phyloP scores from a whole-genome alignment of 2,113 vertebrate genomes.

The Coryphaenoides rupestris region DNA sequence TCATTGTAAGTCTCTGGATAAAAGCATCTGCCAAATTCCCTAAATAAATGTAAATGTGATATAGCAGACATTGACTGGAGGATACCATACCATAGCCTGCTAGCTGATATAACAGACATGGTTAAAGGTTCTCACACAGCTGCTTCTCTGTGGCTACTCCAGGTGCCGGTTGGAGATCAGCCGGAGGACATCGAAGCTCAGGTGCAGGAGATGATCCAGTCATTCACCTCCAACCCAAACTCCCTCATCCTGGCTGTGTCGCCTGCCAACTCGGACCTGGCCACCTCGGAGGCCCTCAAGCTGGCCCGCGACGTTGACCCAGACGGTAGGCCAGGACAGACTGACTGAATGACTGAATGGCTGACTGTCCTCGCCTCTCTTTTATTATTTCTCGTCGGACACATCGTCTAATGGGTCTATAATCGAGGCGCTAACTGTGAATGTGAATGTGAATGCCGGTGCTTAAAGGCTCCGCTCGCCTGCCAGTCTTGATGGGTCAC shows the following conservation, averaged over 20 bases:
- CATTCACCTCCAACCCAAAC: constrained; percentile 78
- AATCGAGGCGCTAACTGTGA: too few species aligned
- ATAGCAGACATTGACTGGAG: too few species aligned
- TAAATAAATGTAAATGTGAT: too few species aligned
- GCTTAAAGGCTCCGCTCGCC: too few species aligned
- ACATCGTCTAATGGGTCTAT: not conserved
- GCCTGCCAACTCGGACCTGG: constrained; percentile 79
- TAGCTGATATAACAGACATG: too few species aligned
- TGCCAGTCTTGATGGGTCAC: too few species aligned
- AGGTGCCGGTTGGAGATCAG: constrained; percentile 80
- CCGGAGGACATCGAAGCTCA: constrained; percentile 76
- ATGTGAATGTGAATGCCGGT: too few species aligned
- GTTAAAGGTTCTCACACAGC: not conserved
- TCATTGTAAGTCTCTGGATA: too few species aligned
- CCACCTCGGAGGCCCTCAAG: constrained; percentile 77
- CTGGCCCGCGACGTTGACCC: constrained; percentile 77
- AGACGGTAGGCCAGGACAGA: constrained; percentile 65
- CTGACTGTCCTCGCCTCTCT: not conserved
- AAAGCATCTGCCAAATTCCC: too few species aligned
- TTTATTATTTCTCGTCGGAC: not conserved
- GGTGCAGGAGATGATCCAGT: constrained; percentile 77
- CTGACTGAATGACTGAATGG: constrained; percentile 66
- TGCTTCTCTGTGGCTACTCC: constrained; percentile 5
- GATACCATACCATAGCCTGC: too few species aligned
- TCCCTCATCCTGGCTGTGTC: constrained; percentile 76